Evolutionary conservation across 2,797 vertebrate species (phyloP).

Genomic region (Sarcoramphus papa): DNA sequence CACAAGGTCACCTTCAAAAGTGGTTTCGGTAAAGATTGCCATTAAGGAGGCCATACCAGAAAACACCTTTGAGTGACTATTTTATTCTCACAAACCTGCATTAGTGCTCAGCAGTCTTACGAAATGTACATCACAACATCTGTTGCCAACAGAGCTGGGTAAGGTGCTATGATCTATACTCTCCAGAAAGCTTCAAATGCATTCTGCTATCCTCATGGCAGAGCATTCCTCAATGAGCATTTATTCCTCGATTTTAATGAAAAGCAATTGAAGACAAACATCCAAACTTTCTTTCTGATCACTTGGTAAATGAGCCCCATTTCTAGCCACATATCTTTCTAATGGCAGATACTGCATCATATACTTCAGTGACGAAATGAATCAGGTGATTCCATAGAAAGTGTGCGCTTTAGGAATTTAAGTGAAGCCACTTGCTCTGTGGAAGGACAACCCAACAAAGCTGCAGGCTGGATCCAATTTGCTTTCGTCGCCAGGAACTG

Average conservation of each 20-base stretch:
- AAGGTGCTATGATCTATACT: neutral
- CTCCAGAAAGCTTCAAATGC: neutral
- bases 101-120: neutral
- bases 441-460: neutral
- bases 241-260: neutral
- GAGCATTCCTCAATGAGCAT: neutral
- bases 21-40: neutral
- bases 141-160: neutral
- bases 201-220: neutral
- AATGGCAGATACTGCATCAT: neutral
- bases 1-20: neutral
- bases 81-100: neutral
- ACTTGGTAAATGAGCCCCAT: neutral
- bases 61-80: neutral
- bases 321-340: neutral
- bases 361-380: neutral
- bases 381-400: neutral
- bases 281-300: neutral
- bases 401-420: neutral
- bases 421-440: neutral
- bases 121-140: neutral
- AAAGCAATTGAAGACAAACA: neutral
- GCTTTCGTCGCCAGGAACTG: neutral
- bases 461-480: neutral
- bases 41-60: neutral